Evolutionary conservation across 1,140 invertebrate genomes (phyloP), one percentile per base, ranked within the genome.

Genomic region (Ectropis grisescens): DNA sequence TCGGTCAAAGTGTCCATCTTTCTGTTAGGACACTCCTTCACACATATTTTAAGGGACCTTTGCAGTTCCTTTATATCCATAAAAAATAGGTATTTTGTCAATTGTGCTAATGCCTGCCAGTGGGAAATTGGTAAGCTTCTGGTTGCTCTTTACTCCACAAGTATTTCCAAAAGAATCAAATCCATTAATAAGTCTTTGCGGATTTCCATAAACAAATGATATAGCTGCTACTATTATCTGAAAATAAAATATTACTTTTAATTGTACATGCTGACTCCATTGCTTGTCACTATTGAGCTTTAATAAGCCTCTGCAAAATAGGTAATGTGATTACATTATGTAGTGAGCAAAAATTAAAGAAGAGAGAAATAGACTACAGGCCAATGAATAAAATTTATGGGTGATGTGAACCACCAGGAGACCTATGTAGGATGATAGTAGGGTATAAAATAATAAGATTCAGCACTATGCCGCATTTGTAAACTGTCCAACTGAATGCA

Each of bases 91-190:
- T 88, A 94, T 70, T 88, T 91, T 93, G 29, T 94, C 88, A 13
- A 85, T 86, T 28, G 92, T 94, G 61, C 94, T 91, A 44, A 90
- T 84, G 9, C 94, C 94, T 9, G 93, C 93, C 19, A 93, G 75
- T 3, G 90, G 86, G 50, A 92, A 85, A 51, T 89, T 88, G 14
- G 87, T 87, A 42, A 93, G 88, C 42, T 88, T 87, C 43, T 88
- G 87, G 68, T 93, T 93, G 41, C 88, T 88, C 47, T 90, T 88
- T 27, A 91, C 89, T 12, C 95, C 95, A 81, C 96, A 98, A 15
- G 93, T 95, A 72, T 98, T 97, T n/a, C 95, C 95, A 85, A 94
- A 97, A 46, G 93, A 96, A 70, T 98, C 95, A 79, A 94, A 96
- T 27, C 96, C 95, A 85, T 96, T 94, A 38, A 96, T 90, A 3